Base-by-base conservation (phyloP, 1,140 invertebrate species). In the Cecropterus lyciades region DNA sequence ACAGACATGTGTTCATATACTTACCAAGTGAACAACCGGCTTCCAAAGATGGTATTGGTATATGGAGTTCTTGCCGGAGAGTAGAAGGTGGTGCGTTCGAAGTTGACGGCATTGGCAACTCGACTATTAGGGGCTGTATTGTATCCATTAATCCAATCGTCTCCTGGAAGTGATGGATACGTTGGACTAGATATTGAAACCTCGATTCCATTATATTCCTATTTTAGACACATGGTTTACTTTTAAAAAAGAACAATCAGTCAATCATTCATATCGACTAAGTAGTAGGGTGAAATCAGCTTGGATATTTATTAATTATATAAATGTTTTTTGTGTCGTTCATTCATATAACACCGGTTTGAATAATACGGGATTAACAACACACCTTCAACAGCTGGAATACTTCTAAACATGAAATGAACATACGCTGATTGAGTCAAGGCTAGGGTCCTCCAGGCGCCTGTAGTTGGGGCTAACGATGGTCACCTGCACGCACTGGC, bases 401-500 rank as follows among this genome's bases (percentile, higher is more conserved):
- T 3, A 1, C 20, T 24, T 24, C 20, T 5, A 24, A 24, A 24
- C 20, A 24, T 24, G 20, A 24, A 24, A 24, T 24, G 20, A 24
- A 52, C 49, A 0, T 14, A 52, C 49, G 7, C 8, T 52, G 6
- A 43, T 8, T 46, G 27, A 59, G 66, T 87, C 85, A 42, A 85
- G 73, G 17, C 81, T 82, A 20, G 53, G 0, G 79, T 74, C 42
- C 80, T 75, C 77, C 82, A 81, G 9, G 69, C 75, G 70, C 69
- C 82, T 4, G 64, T 67, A 42, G 33, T 27, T 51, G 13, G 56
- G 65, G 2, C 80, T 75, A 15, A 93, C 94, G 67, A 95, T 93
- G 9, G 95, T 95, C 8, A 99, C 95, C 93, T 98, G 97, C 6
- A 97, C 96, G 92, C 97, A 98, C 87, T 98, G 98, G 1, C 97